Evolutionary conservation across 1,140 invertebrate species (phyloP).

Genomic region (Papilio dardanus): DNA sequence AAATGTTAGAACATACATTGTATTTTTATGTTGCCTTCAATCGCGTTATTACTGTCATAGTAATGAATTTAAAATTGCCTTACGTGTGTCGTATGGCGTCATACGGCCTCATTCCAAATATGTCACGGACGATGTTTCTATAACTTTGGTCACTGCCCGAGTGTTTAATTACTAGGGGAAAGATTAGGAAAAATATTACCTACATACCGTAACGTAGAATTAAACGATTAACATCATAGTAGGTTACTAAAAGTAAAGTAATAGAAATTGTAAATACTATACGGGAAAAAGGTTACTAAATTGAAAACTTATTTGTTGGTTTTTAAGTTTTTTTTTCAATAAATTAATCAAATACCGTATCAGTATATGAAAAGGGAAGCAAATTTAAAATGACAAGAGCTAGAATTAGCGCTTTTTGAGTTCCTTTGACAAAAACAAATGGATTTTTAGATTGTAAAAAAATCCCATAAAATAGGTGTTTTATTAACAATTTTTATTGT

Average conservation of each 20-base stretch:
- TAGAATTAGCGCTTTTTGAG: too few species aligned
- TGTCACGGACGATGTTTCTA: conserved; percentile 35
- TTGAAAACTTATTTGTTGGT: neutral
- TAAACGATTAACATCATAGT: neutral
- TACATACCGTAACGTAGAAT: neutral
- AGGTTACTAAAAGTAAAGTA: neutral
- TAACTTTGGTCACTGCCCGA: conserved; percentile 4
- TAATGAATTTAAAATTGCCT: conserved; percentile 35
- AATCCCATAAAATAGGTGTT: too few species aligned
- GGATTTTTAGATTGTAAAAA: too few species aligned
- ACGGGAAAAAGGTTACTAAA: neutral
- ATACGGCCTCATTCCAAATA: conserved; percentile 34
- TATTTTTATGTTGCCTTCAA: neutral
- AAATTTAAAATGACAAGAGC: too few species aligned
- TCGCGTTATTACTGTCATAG: conserved; percentile 9
- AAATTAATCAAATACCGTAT: neutral
- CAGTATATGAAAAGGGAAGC: too few species aligned
- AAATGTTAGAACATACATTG: neutral
- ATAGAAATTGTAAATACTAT: neutral
- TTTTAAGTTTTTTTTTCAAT: neutral
- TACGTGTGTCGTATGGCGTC: conserved; percentile 22
- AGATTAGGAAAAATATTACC: conserved; percentile 15
- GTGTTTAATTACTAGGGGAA: conserved; percentile 16
- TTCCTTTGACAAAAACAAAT: too few species aligned
- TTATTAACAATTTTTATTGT: too few species aligned